Evolutionary conservation across 2,113 vertebrate species (phyloP), one percentile per base, ranked within the genome.

Genomic region (Butorides virescens): DNA sequence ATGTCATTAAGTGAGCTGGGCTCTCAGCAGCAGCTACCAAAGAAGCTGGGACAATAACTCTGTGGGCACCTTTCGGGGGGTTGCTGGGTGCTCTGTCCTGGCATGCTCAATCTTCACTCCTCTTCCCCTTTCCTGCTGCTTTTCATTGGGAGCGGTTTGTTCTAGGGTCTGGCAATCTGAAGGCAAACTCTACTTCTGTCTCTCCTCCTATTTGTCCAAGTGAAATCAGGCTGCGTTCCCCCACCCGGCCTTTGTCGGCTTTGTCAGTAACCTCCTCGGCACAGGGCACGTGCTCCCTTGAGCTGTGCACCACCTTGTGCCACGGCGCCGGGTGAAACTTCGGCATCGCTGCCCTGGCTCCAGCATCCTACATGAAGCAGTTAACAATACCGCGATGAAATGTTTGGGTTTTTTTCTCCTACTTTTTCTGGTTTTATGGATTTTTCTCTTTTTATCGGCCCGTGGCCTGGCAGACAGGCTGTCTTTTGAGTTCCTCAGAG

Each of bases 211-310:
- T 82, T 30, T 49, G 49, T 19, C n/a, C 14, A 44, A 56, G 44
- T 36, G 47, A 39, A 47, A 52, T 20, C 34, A 62, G 47, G 20
- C 20, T 53, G 44, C 8, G 49, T 27, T 39, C 29, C 36, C 39
- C 20, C 12, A 34, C 27, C 20, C 61, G 87, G 25, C 2, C 21
- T 63, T 73, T 63, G 25, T 18, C 11, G 2, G 13, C 37, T 52
- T 49, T 66, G 23, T 5, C 53, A 4, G 1, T 3, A 20, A 29
- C 18, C 15, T n/a, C n/a, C 49, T 36, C 3, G 1, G 42, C 1
- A 7, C 56, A 32, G 66, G 59, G 25, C 52, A 65, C 15, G 6
- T 10, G 8, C 8, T 83, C 9, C 12, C 34, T 50, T 19, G 15
- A 30, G 23, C 67, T 29, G 16, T 36, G 42, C 10, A 52, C 2